Evolutionary conservation across 53 echinoderm and acorn worm species (phyloP), one percentile per base, ranked within the genome.

Genomic region (Mesocentrotus franciscanus): DNA sequence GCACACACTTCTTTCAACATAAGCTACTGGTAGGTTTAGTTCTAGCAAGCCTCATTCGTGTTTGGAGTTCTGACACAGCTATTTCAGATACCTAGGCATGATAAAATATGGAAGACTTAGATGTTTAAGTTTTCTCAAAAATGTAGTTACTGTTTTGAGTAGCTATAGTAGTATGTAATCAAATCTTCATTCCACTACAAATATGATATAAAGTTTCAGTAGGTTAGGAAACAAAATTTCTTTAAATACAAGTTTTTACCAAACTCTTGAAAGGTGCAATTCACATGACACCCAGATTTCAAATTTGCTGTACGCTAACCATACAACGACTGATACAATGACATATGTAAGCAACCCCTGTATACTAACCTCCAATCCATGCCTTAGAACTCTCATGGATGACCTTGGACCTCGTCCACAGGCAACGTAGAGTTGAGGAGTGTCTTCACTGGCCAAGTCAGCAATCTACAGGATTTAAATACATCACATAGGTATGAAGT

Each of bases 361-460:
- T 68, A 68, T 55, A 85, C 96, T 92, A 85, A 99, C 99, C 97
- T 99, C 99, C 56, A 99, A 87, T 95, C 99, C 99, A 84, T 99
- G 99, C 76, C 99, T 94, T 1, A 98, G 97, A 0, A 98, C 98
- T 90, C 98, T 90, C 78, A 99, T 95, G 16, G 99, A 99, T 93
- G 99, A 99, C 30, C 97, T 93, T 34, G 99, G 99, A 15, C 99
- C 99, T 96, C 99, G 92, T 0, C 99, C 99, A 70, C 98, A 97
- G 10, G 98, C 99, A 22, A 98, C 97, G 66, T 99, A 99, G 93
- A 99, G 92, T 96, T 99, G 99, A 29, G 99, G 99, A 13, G 97
- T 99, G 91, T 99, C 98, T 94, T 99, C 99, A 96, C 98, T 96
- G 81, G 99, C 99, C 60, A 99, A 95, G 95, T 99, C 99, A 30